These are phyloP conservation scores for Galendromus occidentalis DNA, from an alignment of 1,140 invertebrate genomes.

Conservation along the genomic window DNA sequence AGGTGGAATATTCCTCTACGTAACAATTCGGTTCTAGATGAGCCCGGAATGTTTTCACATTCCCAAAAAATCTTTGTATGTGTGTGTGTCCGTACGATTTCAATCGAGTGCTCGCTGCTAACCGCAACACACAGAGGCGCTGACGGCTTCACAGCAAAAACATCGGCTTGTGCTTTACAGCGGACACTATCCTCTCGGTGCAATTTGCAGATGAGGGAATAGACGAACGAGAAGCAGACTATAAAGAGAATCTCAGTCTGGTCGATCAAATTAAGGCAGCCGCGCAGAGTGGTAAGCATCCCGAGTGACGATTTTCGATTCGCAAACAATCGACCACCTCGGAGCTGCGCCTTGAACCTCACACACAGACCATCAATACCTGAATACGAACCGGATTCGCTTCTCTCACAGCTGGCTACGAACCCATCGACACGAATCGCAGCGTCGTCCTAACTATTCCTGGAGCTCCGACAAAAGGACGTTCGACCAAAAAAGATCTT, in stretches of 20 bases:
- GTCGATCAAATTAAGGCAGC: constrained; percentile 1
- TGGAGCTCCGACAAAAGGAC: not conserved
- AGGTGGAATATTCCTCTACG: no score
- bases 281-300: not conserved
- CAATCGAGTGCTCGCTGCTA: no score
- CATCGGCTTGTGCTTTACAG: not conserved
- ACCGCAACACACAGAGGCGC: no score
- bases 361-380: no score
- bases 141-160: no score
- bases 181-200: constrained; percentile 8
- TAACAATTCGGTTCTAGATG: no score
- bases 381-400: not conserved
- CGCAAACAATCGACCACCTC: no score
- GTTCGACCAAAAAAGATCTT: not conserved
- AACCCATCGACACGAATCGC: constrained; percentile 1
- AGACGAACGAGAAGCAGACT: not conserved
- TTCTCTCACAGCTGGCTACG: not conserved
- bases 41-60: no score
- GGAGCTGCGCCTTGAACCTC: not conserved
- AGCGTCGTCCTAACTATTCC: not conserved
- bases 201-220: constrained; percentile 12
- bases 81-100: no score
- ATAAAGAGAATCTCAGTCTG: not conserved
- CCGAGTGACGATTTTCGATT: not conserved
- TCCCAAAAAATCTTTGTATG: no score